Evolutionary conservation across 2,888 invertebrate species (phyloP), one percentile per base, ranked within the genome.

Genomic region (Drymonia ruficornis): DNA sequence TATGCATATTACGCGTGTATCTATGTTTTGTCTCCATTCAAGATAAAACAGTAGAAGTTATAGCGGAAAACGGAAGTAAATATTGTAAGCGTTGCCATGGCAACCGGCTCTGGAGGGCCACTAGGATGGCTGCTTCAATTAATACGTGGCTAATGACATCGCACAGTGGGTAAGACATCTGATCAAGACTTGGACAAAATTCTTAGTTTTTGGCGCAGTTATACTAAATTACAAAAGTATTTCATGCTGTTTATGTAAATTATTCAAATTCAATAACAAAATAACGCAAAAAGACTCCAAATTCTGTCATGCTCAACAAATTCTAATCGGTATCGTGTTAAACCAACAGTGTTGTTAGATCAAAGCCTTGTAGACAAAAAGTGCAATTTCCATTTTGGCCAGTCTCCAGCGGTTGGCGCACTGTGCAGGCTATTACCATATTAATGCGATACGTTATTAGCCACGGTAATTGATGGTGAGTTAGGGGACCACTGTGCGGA

Each of bases 401-500:
- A 36, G 13, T 44, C 57, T 73, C 76, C 80, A 80, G 56, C 50
- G 44, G 47, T 53, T 62, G 50, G 45, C 19, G 46, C 76, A 68
- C 68, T 72, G 75, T 70, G 73, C 63, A 23, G 0, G 51, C 65
- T 52, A 78, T 82, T 81, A 76, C 67, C 82, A 81, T 81, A 81
- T 74, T 76, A 76, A 80, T 81, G 65, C 49, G 55, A 54, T 67
- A 63, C 65, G 73, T 66, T 72, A 76, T 77, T 76, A 78, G 65
- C 53, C 43, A 45, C 45, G 50, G 63, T 70, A 63, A 70, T 67
- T 59, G 71, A 75, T 75, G 70, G 60, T 43, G 31, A 31, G 54
- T 60, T 69, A 42, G 16, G 40, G 8, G 43, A 44, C 43, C 43
- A 44, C 43, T 19, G 43, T 44, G 43, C 43, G 42, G 42, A 1